Evolutionary conservation across 2,888 invertebrate genomes (phyloP).

Genomic region (Pseudoips prasinana): DNA sequence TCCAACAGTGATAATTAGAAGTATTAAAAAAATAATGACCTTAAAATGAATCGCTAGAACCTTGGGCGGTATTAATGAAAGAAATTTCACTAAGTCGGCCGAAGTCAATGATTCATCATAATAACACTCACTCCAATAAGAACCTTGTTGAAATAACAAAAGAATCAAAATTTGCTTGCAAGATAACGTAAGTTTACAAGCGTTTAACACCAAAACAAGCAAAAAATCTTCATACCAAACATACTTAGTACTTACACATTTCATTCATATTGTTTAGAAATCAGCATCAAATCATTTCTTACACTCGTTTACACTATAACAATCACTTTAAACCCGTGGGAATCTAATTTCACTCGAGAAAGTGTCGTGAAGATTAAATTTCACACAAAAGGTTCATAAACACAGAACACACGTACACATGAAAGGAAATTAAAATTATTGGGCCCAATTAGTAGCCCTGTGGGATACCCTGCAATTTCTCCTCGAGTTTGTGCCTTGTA

Average conservation of each 20-base stretch:
- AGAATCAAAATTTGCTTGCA: no score
- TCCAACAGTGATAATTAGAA: no score
- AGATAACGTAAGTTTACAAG: no score
- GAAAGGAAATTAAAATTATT: conserved; percentile 15
- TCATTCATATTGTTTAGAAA: conserved; percentile 50
- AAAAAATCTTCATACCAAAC: no score
- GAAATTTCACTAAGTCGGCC: conserved; percentile 43
- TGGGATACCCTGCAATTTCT: conserved; percentile 48
- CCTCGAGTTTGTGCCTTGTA: conserved; percentile 38
- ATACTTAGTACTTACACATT: conserved; percentile 63
- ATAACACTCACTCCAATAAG: conserved; percentile 18
- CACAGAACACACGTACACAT: conserved; percentile 25
- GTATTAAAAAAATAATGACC: conserved; percentile 11
- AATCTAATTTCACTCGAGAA: conserved; percentile 52
- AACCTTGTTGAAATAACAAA: conserved; percentile 14
- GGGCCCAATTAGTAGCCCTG: conserved; percentile 49
- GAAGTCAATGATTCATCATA: conserved; percentile 39
- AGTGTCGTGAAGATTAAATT: conserved; percentile 39
- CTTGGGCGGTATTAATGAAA: conserved; percentile 33
- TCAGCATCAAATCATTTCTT: conserved; percentile 42
- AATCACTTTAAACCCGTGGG: conserved; percentile 47
- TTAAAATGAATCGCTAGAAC: conserved; percentile 21
- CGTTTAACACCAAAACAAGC: no score
- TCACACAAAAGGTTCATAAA: conserved; percentile 40
- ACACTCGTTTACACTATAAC: conserved; percentile 34